Evolutionary conservation across 2,113 vertebrate genomes (phyloP).

Genomic region (Mesitornis unicolor): DNA sequence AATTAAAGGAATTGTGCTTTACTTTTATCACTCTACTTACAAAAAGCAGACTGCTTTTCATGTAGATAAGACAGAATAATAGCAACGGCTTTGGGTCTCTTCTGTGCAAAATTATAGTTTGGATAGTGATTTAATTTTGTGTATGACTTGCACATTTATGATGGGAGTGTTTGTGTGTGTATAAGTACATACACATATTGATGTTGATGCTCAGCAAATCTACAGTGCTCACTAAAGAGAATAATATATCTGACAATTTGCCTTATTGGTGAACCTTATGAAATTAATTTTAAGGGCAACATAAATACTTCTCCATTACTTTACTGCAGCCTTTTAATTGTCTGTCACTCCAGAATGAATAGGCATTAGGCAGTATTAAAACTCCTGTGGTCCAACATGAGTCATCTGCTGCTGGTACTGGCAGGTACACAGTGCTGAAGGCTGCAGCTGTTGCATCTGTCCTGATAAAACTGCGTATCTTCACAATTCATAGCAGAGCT

Average conservation of each 20-base stretch:
- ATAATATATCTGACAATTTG: not conserved
- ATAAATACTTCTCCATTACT: not conserved
- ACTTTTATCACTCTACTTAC: not conserved
- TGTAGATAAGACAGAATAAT: not conserved
- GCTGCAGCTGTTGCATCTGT: rapidly evolving
- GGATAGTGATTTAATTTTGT: not conserved
- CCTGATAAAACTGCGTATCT: not conserved
- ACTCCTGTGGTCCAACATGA: not conserved
- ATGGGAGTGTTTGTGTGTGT: not conserved
- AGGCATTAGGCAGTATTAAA: not conserved
- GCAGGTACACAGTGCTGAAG: no score
- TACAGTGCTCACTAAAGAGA: not conserved
- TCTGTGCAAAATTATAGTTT: not conserved
- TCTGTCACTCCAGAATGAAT: not conserved
- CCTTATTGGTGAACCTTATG: not conserved
- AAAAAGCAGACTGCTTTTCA: not conserved
- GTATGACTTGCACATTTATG: not conserved
- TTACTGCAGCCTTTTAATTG: not conserved
- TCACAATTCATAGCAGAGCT: not conserved
- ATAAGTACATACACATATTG: not conserved
- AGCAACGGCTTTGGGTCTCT: not conserved
- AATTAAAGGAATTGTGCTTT: not conserved
- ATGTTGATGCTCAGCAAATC: not conserved
- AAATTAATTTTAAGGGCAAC: not conserved
- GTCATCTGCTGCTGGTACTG: not conserved